Base-by-base conservation (phyloP, 2,113 vertebrate genomes). In the Syrmaticus mikado region DNA sequence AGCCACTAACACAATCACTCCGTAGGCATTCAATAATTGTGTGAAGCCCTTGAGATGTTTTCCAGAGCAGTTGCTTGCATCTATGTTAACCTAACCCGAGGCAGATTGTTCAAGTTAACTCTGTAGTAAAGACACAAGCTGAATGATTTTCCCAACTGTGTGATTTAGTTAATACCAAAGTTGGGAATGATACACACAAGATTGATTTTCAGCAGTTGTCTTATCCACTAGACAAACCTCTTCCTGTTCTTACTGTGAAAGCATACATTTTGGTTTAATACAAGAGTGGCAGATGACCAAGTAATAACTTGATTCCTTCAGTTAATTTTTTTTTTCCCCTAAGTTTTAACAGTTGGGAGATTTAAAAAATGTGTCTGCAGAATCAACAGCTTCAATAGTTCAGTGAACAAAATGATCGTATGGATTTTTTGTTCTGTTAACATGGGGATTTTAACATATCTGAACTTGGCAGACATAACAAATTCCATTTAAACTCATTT, bases 331-430 rank as follows among this genome's bases (percentile, higher is more conserved):
- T 76, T 9, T 8, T 50, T 8, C 38, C 18, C 48, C 65, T 77
- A 80, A 88, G 93, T 94, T 28, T 66, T 93, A 95, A 72, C 85
- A 93, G 68, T 83, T 93, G 76, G 57, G 25, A 86, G 88, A 94
- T 53, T 91, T 70, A 60, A 38, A 90, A 52, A 96, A 95, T 60
- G 76, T 38, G 30, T 60, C 68, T 88, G 67, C 85, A 90, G 82
- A 94, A 94, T 94, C 79, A 91, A 85, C 76, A 75, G 72, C 68
- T 95, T 87, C 93, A 92, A 70, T 34, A 80, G 52, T 81, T 90
- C 90, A 83, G 25, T 57, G 73, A 96, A 52, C 60, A 92, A 93
- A 92, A 81, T 88, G 87, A 93, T 88, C 81, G 25, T 81, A 90
- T 41, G 45, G 64, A 68, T 55, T 67, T 40, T 40, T 48, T 70